phyloP scores from a whole-genome alignment of 2,888 invertebrate species.

The Branchipolynoe longqiensis region DNA sequence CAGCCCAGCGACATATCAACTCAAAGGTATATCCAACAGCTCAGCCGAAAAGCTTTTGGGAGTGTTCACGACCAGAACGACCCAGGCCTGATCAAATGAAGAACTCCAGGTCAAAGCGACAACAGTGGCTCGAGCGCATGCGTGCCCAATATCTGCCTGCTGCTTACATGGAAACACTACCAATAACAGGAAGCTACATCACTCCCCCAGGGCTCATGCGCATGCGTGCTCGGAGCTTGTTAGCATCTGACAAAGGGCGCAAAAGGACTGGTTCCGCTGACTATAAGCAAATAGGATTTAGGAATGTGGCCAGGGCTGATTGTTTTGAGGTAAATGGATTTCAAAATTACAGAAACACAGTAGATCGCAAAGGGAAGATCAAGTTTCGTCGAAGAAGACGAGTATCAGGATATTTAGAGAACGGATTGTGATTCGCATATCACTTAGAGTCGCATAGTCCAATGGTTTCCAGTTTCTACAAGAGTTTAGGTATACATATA shows the following conservation, averaged over 20 bases:
- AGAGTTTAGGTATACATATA: too few relatives aligned
- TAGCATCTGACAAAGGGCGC: neutral
- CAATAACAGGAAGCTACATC: neutral
- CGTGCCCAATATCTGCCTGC: constrained; percentile 8
- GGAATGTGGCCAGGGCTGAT: neutral
- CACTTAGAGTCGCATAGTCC: too few relatives aligned
- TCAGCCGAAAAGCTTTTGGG: too few relatives aligned
- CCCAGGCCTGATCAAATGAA: too few relatives aligned
- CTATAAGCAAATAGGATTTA: too few relatives aligned
- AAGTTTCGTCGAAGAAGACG: neutral
- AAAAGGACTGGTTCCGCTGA: neutral
- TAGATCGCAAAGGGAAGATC: neutral
- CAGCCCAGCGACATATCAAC: too few relatives aligned
- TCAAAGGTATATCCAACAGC: too few relatives aligned
- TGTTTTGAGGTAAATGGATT: neutral
- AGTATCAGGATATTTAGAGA: neutral
- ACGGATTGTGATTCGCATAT: constrained; percentile 41
- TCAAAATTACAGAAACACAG: constrained; percentile 17
- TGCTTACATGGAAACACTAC: neutral
- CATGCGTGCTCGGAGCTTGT: constrained; percentile 12
- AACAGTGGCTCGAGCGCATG: constrained; percentile 19
- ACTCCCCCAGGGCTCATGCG: neutral
- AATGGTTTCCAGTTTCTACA: too few relatives aligned
- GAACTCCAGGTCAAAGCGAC: neutral
- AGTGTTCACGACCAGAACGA: too few relatives aligned